phyloP scores from a whole-genome alignment of 2,888 invertebrate species.

The Ochropleura plecta region DNA sequence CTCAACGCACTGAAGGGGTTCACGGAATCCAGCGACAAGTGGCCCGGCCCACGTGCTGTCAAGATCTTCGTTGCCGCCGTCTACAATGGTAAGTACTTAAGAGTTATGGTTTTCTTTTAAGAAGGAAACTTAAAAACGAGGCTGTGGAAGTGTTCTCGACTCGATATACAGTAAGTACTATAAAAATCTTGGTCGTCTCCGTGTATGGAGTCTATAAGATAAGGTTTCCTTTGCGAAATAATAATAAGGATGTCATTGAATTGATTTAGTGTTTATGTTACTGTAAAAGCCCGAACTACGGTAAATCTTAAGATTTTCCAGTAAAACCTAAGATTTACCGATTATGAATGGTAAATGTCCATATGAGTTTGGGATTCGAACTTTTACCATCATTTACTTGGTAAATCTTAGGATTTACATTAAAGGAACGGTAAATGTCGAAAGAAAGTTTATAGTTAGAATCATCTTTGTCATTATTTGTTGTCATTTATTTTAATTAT shows the following conservation, averaged over 20 bases:
- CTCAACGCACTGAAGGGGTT: slow-evolving; percentile 88
- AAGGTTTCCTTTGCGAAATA: not conserved
- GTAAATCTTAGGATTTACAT: too few relatives aligned
- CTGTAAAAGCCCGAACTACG: too few relatives aligned
- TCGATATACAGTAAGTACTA: not conserved
- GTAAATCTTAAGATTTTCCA: too few relatives aligned
- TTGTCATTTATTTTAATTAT: too few relatives aligned
- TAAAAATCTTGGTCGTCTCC: not conserved
- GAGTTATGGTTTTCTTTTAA: not conserved
- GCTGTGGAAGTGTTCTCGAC: too few relatives aligned
- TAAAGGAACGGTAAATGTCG: too few relatives aligned
- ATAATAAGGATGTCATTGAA: not conserved
- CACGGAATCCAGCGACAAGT: slow-evolving; percentile 84
- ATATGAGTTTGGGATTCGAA: too few relatives aligned
- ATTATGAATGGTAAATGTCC: too few relatives aligned
- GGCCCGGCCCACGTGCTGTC: slow-evolving; percentile 91
- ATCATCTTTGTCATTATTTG: too few relatives aligned
- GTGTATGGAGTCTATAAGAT: not conserved
- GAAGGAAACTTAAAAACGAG: not conserved
- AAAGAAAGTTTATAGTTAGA: too few relatives aligned
- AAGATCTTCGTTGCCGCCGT: slow-evolving; percentile 91
- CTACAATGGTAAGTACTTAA: slow-evolving; percentile 84
- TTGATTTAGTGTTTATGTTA: not conserved
- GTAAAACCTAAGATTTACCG: too few relatives aligned
- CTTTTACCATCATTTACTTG: too few relatives aligned